Percentiles rank a stretch among this genome's conserved stretches.
Evolutionary conservation across 2,113 vertebrate genomes (phyloP).

Genomic region (Mormoops blainvillei): DNA sequence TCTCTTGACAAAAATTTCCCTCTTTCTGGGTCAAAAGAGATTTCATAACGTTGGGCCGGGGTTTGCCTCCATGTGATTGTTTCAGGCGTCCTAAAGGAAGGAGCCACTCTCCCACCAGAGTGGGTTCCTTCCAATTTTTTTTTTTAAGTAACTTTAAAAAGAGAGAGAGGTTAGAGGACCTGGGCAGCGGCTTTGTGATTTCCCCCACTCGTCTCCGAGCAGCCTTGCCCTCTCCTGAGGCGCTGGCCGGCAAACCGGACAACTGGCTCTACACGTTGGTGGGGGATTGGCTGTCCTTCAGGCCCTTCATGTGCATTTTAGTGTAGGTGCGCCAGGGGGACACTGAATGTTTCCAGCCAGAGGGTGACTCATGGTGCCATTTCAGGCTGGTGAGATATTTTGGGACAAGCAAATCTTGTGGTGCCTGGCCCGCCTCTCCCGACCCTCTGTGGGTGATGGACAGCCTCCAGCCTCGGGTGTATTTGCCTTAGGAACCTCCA

Average conservation of each 20-base stretch:
- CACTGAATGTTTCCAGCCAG: background rate
- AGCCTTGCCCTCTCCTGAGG: background rate
- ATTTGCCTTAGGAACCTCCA: background rate
- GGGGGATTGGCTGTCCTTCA: background rate
- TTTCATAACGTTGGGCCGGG: background rate
- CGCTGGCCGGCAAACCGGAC: background rate
- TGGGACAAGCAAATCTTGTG: background rate
- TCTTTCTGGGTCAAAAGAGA: background rate
- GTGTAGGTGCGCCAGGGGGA: background rate
- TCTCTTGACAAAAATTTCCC: background rate
- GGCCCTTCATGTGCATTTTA: background rate
- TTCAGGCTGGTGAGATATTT: constrained; percentile 47
- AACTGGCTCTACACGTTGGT: background rate
- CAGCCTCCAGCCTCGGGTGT: background rate
- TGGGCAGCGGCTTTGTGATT: background rate
- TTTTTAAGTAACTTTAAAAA: too few species aligned
- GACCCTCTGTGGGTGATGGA: background rate
- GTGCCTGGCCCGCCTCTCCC: background rate
- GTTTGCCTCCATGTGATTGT: background rate
- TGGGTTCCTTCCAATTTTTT: too few species aligned
- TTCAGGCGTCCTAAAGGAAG: background rate
- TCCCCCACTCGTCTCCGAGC: background rate
- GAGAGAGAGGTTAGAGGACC: too few species aligned
- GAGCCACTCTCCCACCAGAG: background rate
- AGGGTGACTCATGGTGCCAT: constrained; percentile 51